Base-by-base conservation (phyloP, 2,888 invertebrate species). In the Leistus spinibarbis region DNA sequence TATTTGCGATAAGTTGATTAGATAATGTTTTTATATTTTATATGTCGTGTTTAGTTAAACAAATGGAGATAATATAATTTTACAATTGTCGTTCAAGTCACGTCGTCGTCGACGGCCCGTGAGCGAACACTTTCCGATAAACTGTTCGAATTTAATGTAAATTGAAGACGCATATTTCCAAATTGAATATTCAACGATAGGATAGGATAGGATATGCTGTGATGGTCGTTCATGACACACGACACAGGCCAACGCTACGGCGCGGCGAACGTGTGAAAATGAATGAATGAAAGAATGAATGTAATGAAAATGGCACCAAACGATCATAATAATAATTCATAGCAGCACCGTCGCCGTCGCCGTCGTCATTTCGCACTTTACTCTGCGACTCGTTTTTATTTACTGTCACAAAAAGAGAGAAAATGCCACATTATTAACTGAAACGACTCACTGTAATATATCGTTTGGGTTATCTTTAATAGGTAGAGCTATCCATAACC, bases 141-240 rank as follows among this genome's bases (percentile, higher is more conserved):
- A 72, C 56, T 72, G 72, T 54, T 22, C 67, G 54, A 56, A 67
- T 73, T 73, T 73, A 73, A 73, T 73, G 73, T 66, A 73, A 73
- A 67, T 66, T 67, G 73, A 67, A 73, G 73, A 73, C 73, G 73
- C 54, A 73, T 67, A 67, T 67, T 67, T 67, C 40, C 40, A 73
- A 73, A 73, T 67, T 73, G 73, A 73, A 73, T 73, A 73, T 73
- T 73, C 67, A 73, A 67, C 67, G 67, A 40, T 40, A 40, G 40
- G 10, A 40, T 40, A n/a, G n/a, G n/a, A n/a, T n/a, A n/a, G n/a
- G n/a, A n/a, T n/a, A n/a, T n/a, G n/a, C n/a, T n/a, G 10, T 40
- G 10, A 13, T 40, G 10, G 13, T 40, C 40, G 10, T 40, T 10
- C 40, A 40, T 40, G 40, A 40, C 40, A 40, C 13, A 40, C 40